Base-by-base conservation (phyloP, 2,888 invertebrate species). In the Hydrotaea diabolus region DNA sequence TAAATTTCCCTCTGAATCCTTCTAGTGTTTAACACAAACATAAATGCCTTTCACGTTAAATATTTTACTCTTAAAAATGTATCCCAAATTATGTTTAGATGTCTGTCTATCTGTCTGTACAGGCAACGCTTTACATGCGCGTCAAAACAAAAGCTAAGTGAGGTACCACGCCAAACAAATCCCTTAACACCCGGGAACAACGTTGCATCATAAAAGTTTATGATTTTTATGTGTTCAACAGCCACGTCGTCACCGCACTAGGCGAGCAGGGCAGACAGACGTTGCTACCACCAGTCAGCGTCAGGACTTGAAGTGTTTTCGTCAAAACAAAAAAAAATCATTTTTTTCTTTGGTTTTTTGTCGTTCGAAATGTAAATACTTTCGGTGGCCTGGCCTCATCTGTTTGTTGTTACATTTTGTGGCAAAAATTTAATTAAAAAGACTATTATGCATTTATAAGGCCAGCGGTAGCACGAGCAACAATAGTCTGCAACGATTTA, bases 351-450 rank as follows among this genome's bases (percentile, higher is more conserved):
- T 23, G 4, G 19, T n/a, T 46, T n/a, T n/a, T 5, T 59, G 21
- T 15, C 39, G 39, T 13, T 66, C 73, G 57, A 23, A 69, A 19
- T 69, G 55, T 72, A 43, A 55, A 80, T 55, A 53, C 21, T 69
- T 31, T 64, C n/a, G n/a, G n/a, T 74, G 19, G 15, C 19, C 9
- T 46, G 82, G 80, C 76, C 86, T 86, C 86, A 87, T 86, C 87
- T 87, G 87, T 80, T 83, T 69, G 59, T 79, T 86, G 86, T 53
- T 79, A 82, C 82, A 84, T 76, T 86, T 86, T 83, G 83, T 84
- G 86, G 86, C 76, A 80, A 86, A 87, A 80, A 86, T 85, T 87
- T 87, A 86, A 87, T 86, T 87, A 85, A 86, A 87, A 83, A 83
- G 43, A 59, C 46, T 74, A 74, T 74, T 74, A 74, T 74, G 74